Base-by-base conservation (phyloP, 2,113 vertebrate genomes). In the Eulacestoma nigropectus region DNA sequence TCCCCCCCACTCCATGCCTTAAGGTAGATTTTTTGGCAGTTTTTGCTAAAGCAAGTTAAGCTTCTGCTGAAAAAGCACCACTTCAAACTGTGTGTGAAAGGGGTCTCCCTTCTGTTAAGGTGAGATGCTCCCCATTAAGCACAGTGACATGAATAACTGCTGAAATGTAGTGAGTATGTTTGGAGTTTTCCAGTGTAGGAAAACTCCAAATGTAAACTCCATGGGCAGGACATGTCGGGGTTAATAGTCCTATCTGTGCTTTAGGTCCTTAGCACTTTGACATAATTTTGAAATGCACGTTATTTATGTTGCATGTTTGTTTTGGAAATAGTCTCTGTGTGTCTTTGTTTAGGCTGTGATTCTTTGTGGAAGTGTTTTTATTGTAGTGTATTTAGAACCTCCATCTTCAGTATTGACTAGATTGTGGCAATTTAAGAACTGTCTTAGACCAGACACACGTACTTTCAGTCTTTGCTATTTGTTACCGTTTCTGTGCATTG, bases 161-260 rank as follows among this genome's bases (percentile, higher is more conserved):
- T 78, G 57, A 79, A 90, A 62, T 62, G 11, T 50, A 8, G n/a
- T n/a, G n/a, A n/a, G n/a, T n/a, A n/a, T n/a, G n/a, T n/a, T n/a
- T n/a, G n/a, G n/a, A n/a, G n/a, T n/a, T 39, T 41, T 67, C 27
- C 27, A 42, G 59, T 70, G 62, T 26, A 84, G 37, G 52, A 75
- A 67, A 91, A 79, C 35, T 68, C 53, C 39, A 52, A 76, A 53
- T 57, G 37, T 72, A 30, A 87, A 78, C 13, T 72, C 35, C 1
- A 0, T 52, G 19, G 27, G 42, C 15, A 37, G 53, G 55, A 55
- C 21, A n/a, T 0, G 0, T 59, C 17, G 12, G 53, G 5, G 2
- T 42, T 79, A 63, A 56, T 82, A 52, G 50, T 44, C 2, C 0
- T 55, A 72, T 56, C 33, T 78, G 5, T 67, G 29, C 44, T 84